Evolutionary conservation across 2,797 vertebrate genomes (phyloP).

Genomic region (Myotis myotis): DNA sequence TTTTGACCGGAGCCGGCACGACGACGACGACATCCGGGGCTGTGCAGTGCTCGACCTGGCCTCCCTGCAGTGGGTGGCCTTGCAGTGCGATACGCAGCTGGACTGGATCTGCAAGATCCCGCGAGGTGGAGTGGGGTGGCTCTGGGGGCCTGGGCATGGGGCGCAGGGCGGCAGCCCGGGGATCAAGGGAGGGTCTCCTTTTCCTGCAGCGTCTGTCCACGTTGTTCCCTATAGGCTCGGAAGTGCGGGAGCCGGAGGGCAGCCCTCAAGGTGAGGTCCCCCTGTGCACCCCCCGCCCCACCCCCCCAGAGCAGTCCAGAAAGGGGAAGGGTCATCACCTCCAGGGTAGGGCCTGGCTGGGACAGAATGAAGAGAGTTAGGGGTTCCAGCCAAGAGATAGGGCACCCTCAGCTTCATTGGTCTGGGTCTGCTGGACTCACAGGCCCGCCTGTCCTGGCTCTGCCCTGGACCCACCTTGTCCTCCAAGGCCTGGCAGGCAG

Average conservation of each 20-base stretch:
- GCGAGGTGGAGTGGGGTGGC: conserved; percentile 86
- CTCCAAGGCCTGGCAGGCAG: background rate
- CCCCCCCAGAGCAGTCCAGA: accelerated
- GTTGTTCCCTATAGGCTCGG: conserved; percentile 82
- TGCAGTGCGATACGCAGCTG: conserved; percentile 93
- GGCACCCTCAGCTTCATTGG: background rate
- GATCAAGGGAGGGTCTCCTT: background rate
- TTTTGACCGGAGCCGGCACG: conserved; percentile 89
- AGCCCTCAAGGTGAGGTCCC: conserved; percentile 89
- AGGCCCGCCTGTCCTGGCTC: background rate
- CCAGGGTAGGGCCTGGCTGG: background rate
- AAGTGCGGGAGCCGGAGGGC: conserved; percentile 88
- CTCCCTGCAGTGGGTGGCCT: conserved; percentile 94
- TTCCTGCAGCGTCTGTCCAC: background rate
- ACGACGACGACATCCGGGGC: conserved; percentile 86
- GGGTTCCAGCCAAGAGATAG: background rate
- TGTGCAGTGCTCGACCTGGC: conserved; percentile 93
- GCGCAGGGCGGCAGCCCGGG: accelerated
- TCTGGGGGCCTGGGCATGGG: background rate
- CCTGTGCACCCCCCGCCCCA: accelerated
- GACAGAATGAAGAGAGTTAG: background rate
- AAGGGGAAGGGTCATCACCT: background rate
- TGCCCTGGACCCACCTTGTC: background rate
- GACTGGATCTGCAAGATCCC: conserved; percentile 99
- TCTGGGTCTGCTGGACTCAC: background rate